Conservation (phyloP, 2,888 invertebrate genomes). For the Drymonia ruficornis region DNA sequence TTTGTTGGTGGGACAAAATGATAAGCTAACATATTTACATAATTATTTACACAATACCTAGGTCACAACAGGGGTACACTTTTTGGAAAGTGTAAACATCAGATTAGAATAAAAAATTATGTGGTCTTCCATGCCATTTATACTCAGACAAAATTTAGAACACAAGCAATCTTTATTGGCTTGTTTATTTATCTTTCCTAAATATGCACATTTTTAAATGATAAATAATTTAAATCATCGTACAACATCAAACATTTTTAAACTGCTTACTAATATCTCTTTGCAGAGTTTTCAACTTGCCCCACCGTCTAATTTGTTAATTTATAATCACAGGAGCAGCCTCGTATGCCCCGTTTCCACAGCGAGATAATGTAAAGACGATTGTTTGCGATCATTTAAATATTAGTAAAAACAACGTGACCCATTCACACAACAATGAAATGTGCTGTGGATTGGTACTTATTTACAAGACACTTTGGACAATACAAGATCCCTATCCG, state of each 20-base stretch:
- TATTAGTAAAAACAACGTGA: not conserved
- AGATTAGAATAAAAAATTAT: not conserved
- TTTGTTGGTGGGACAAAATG: slow-evolving; percentile 74
- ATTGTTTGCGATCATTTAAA: not conserved
- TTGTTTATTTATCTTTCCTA: slow-evolving; percentile 22
- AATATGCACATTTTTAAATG: slow-evolving; percentile 43
- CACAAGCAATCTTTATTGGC: not conserved
- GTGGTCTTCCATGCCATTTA: not conserved
- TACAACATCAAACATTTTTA: slow-evolving; percentile 49
- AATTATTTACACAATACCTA: slow-evolving; percentile 39
- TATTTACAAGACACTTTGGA: too few species aligned
- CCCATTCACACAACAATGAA: not conserved
- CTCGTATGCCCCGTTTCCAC: slow-evolving; percentile 39
- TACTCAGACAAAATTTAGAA: not conserved
- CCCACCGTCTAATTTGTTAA: slow-evolving; percentile 54
- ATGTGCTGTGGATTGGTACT: not conserved
- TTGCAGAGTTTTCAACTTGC: slow-evolving; percentile 50
- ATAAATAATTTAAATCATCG: slow-evolving; percentile 74
- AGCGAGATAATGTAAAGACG: slow-evolving; percentile 18
- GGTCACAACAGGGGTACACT: slow-evolving; percentile 24
- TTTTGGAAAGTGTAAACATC: slow-evolving; percentile 26
- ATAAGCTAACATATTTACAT: slow-evolving; percentile 66
- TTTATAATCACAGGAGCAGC: slow-evolving; percentile 48
- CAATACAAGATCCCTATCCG: too few species aligned
- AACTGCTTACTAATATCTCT: slow-evolving; percentile 45